Evolutionary conservation across 2,797 vertebrate genomes (phyloP), one percentile per base, ranked within the genome.

Genomic region (Myotis vivesi): DNA sequence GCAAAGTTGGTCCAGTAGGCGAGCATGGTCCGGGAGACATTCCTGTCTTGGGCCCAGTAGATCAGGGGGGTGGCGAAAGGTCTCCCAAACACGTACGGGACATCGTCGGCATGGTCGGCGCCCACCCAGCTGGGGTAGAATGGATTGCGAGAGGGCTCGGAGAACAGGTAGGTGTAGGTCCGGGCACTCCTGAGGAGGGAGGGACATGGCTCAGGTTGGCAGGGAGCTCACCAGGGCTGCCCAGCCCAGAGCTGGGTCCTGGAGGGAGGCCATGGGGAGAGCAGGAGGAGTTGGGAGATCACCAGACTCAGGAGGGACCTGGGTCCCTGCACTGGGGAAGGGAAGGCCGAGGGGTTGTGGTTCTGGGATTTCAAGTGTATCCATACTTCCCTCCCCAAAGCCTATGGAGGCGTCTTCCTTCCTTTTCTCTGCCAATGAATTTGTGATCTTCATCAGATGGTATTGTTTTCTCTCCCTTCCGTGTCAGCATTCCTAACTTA

Each of bases 1-100:
- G 99, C 99, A 49, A 99, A 99, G 98, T 99, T 99, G 98, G 99
- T 99, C 99, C 99, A 99, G 97, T 99, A 99, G 93, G 99, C 98
- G 0, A 99, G 99, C 97, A 99, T 98, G 96, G 98, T 95, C 49
- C 90, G 23, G 0, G 99, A 98, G 53, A 99, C 94, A 0, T 98
- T 97, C 17, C 99, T 98, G 96, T 99, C 98, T 62, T 98, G 96
- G 28, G 98, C 82, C 96, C 96, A 97, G 98, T 99, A 99, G n/a
- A 75, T 99, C 92, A 99, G 41, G 0, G 99, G 98, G 0, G 98
- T 98, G 77, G 86, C 7, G 2, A 99, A 99, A 22, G 99, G 99
- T 92, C 99, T 99, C 92, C 99, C 99, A 0, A 99, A 99, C 80
- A 99, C 97, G 0, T 99, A 99, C 97, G 99, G 99, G 91, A 99